A percentile compares a stretch with the other conserved stretches of the same genome.
Conservation (phyloP, 2,797 vertebrate genomes). For the Chelmon rostratus region DNA sequence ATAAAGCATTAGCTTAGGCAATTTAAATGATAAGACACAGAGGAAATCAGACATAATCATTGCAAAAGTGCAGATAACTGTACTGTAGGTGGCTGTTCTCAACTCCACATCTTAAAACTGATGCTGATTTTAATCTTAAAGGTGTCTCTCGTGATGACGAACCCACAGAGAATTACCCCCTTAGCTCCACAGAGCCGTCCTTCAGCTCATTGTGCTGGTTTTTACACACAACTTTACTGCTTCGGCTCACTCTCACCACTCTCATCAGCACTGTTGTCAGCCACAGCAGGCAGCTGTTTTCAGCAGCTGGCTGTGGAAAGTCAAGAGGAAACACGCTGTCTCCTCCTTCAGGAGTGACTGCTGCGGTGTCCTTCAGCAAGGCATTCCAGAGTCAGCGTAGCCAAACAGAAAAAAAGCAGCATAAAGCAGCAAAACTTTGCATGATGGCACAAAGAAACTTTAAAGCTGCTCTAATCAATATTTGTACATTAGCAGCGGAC, state of each 20-base stretch:
- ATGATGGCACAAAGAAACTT: not conserved
- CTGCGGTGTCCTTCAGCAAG: slow-evolving; percentile 1
- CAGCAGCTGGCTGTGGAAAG: too few relatives aligned
- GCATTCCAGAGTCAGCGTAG: slow-evolving; percentile 2
- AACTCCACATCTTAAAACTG: not conserved
- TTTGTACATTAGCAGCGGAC: not conserved
- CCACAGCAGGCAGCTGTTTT: too few relatives aligned
- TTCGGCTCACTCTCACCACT: too few relatives aligned
- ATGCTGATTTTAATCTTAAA: not conserved
- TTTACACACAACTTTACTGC: too few relatives aligned
- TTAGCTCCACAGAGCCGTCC: too few relatives aligned
- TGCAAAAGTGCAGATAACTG: not conserved
- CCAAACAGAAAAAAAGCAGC: slow-evolving; percentile 1
- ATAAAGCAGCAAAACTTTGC: too few relatives aligned
- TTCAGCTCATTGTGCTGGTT: too few relatives aligned
- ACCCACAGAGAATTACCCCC: too few relatives aligned
- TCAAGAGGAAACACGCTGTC: not conserved
- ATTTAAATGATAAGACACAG: not conserved
- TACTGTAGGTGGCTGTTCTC: too few relatives aligned
- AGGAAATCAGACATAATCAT: not conserved
- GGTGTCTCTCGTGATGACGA: too few relatives aligned
- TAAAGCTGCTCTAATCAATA: not conserved
- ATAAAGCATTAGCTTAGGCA: not conserved
- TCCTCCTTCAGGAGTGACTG: not conserved
- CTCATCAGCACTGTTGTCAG: too few relatives aligned